phyloP scores from a whole-genome alignment of 2,888 invertebrate species.

The Hemistola chrysoprasaria region DNA sequence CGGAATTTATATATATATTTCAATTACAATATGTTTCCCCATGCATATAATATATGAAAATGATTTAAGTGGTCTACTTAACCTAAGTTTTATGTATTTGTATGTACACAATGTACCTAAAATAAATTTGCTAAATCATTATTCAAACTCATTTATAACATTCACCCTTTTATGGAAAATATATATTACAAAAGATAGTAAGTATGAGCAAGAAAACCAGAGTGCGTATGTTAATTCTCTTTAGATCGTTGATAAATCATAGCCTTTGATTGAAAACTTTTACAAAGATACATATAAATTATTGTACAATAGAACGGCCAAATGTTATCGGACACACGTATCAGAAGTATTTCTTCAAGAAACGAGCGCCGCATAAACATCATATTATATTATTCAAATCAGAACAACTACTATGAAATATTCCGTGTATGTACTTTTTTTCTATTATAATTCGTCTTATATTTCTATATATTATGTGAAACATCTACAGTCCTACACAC shows the following conservation, averaged over 20 bases:
- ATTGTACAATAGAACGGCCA: slow-evolving; percentile 40
- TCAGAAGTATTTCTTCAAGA: no score
- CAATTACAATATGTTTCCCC: slow-evolving; percentile 38
- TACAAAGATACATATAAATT: slow-evolving; percentile 31
- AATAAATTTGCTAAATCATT: slow-evolving; percentile 62
- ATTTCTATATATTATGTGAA: slow-evolving; percentile 63
- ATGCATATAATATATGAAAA: slow-evolving; percentile 46
- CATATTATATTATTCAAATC: slow-evolving; percentile 27
- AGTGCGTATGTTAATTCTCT: slow-evolving; percentile 25
- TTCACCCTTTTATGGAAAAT: slow-evolving; percentile 59
- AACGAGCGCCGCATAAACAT: background rate
- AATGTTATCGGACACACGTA: slow-evolving; percentile 8
- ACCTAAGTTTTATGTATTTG: slow-evolving; percentile 42
- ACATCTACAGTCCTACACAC: slow-evolving; percentile 73
- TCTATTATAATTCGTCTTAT: slow-evolving; percentile 57
- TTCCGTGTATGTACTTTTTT: slow-evolving; percentile 51
- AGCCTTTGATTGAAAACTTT: slow-evolving; percentile 35
- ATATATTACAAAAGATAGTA: slow-evolving; percentile 38
- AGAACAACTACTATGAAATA: slow-evolving; percentile 27
- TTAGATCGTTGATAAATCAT: slow-evolving; percentile 40
- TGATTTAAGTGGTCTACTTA: slow-evolving; percentile 65
- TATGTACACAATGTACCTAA: slow-evolving; percentile 67
- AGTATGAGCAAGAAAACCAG: slow-evolving; percentile 28
- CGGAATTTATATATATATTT: slow-evolving; percentile 36
- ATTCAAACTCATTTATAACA: slow-evolving; percentile 59